Conservation (phyloP, 2,888 invertebrate species). For the Euplagia quadripunctaria region DNA sequence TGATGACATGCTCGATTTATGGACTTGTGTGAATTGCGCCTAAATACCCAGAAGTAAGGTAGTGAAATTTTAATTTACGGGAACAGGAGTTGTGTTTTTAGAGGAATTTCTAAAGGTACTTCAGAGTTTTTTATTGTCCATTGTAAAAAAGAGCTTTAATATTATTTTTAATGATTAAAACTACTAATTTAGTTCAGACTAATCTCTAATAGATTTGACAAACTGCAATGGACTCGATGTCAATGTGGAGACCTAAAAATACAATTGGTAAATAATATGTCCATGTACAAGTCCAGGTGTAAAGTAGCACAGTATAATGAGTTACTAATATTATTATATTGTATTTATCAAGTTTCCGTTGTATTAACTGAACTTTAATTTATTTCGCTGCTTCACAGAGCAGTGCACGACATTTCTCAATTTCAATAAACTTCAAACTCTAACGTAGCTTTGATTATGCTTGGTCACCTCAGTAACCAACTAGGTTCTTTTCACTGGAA, state of each 20-base stretch:
- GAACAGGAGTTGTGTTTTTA: constrained; percentile 4
- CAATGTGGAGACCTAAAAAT: neutral
- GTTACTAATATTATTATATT: constrained; percentile 22
- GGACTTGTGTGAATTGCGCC: constrained; percentile 60
- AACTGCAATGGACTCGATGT: neutral
- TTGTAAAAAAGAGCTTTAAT: neutral
- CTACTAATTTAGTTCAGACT: neutral
- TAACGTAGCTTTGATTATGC: constrained; percentile 63
- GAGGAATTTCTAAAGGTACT: neutral
- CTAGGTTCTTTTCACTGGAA: constrained; percentile 81
- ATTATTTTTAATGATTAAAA: neutral
- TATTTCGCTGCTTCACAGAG: constrained; percentile 47
- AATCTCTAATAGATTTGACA: neutral
- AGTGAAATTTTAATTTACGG: constrained; percentile 23
- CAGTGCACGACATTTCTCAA: constrained; percentile 58
- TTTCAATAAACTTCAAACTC: constrained; percentile 73
- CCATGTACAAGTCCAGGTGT: constrained; percentile 23
- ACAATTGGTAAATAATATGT: constrained; percentile 10
- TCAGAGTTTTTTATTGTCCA: neutral
- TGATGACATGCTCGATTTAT: constrained; percentile 75
- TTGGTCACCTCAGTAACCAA: constrained; percentile 70
- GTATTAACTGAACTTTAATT: constrained; percentile 56
- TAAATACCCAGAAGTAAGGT: constrained; percentile 48
- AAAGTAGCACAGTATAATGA: constrained; percentile 19
- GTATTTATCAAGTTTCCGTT: constrained; percentile 26